A percentile compares a stretch with the other conserved stretches of the same genome.
Evolutionary conservation across 2,888 invertebrate species (phyloP).

Genomic region (Heliothis peltigera): DNA sequence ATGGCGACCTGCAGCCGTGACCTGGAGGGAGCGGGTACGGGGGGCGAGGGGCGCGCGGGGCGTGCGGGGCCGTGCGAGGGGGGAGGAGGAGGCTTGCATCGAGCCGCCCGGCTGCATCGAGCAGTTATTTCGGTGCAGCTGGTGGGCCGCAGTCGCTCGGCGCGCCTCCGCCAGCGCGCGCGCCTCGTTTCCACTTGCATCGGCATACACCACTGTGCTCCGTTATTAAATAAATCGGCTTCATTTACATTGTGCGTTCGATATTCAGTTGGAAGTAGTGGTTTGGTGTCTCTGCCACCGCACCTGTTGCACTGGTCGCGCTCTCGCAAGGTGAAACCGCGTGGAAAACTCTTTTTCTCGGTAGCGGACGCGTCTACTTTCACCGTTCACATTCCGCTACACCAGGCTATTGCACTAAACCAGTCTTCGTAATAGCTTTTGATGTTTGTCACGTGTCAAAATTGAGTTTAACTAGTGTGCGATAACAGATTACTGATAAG

Average conservation of each 20-base stretch:
- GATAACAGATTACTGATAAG: constrained; percentile 67
- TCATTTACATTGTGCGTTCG: constrained; percentile 58
- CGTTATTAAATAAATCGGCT: constrained; percentile 56
- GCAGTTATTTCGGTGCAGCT: constrained; percentile 89
- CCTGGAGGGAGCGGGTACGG: constrained; percentile 74
- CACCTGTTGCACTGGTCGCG: constrained; percentile 80
- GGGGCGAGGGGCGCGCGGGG: constrained; percentile 40
- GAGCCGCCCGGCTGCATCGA: constrained; percentile 87
- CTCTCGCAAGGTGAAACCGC: constrained; percentile 86
- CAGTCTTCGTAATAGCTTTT: constrained; percentile 72
- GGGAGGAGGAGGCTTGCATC: constrained; percentile 78
- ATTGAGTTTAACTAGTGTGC: constrained; percentile 71
- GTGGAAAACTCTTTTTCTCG: constrained; percentile 88
- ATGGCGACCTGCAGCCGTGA: constrained; percentile 85
- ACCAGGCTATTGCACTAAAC: constrained; percentile 75
- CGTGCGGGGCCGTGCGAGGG: constrained; percentile 48
- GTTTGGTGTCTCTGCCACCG: constrained; percentile 59
- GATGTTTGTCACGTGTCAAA: constrained; percentile 74
- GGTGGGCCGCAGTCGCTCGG: constrained; percentile 80
- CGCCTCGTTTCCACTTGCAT: constrained; percentile 73
- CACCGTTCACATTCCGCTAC: constrained; percentile 85
- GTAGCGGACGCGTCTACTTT: constrained; percentile 87
- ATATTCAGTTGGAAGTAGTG: constrained; percentile 51
- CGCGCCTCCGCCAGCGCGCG: constrained; percentile 84
- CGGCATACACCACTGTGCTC: constrained; percentile 71